Evolutionary conservation across 1,140 invertebrate species (phyloP).

Genomic region (Eciton burchellii): DNA sequence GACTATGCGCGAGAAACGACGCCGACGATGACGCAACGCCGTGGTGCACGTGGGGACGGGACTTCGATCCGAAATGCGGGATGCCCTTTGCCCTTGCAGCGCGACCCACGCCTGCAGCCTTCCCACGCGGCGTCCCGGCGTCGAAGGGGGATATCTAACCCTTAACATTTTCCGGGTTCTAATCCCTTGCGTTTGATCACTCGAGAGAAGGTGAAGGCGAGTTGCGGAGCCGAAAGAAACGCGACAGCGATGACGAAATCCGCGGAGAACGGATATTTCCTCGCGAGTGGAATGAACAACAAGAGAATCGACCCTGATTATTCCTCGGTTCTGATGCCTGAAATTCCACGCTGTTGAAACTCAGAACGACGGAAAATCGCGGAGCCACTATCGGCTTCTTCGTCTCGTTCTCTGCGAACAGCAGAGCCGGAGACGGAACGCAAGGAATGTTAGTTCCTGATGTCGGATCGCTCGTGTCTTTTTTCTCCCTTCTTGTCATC

Average conservation of each 20-base stretch:
- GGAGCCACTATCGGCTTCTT: neutral
- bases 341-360: neutral
- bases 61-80: constrained; percentile 16
- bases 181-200: too few relatives aligned
- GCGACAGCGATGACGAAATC: too few relatives aligned
- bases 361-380: constrained; percentile 11
- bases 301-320: neutral
- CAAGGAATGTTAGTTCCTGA: constrained; percentile 15
- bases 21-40: constrained; percentile 46
- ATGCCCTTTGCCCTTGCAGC: neutral
- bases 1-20: constrained; percentile 21
- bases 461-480: neutral
- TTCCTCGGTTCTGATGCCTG: neutral
- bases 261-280: too few relatives aligned
- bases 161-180: too few relatives aligned
- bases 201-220: too few relatives aligned
- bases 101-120: too few relatives aligned
- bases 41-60: constrained; percentile 26
- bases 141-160: too few relatives aligned
- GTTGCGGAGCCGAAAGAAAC: too few relatives aligned
- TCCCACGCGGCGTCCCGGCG: neutral
- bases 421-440: neutral
- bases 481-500: neutral
- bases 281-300: neutral
- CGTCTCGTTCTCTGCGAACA: neutral